Evolutionary conservation across 2,888 invertebrate species (phyloP), one percentile per base, ranked within the genome.

Genomic region (Scotopteryx bipunctaria): DNA sequence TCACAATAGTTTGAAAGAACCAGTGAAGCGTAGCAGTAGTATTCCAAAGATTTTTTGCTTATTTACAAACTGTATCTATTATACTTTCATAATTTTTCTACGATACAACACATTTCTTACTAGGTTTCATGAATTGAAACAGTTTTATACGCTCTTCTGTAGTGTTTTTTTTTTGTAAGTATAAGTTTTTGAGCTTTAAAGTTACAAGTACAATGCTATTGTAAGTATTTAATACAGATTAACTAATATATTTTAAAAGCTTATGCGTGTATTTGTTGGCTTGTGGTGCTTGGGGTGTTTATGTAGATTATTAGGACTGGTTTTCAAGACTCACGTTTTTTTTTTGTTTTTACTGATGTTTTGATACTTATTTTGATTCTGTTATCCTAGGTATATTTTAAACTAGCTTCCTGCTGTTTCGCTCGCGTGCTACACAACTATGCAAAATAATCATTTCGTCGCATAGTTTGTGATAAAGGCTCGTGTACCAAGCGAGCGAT

Each of bases 201-300:
- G 61, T 78, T 72, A 64, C 73, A 62, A 87, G 89, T 89, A 89
- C 88, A 88, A 86, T 78, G 75, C 71, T 82, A 73, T 51, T 37
- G 31, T 56, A 55, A 58, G 57, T 56, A 59, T 41, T 72, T 71
- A 77, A 66, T 77, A 71, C 65, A 67, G 66, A 54, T 44, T 17
- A 48, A 73, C 65, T 82, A 84, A 82, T 79, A 83, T 86, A 81
- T 81, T 72, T 80, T 53, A 67, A 70, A 75, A 69, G 79, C 67
- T 75, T 78, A 74, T 59, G 64, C 70, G 55, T 71, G 73, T 72
- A 70, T 80, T 82, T 81, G 79, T 79, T 76, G 65, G 83, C 80
- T 83, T 83, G 68, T 72, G 89, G 88, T 88, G 88, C 83, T 85
- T 86, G 84, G 87, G 86, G 84, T 81, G 73, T 75, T 69, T 76